Percentiles rank a stretch among this genome's conserved stretches.
These are phyloP conservation scores for Cheiracanthium punctorium DNA, from an alignment of 2,888 invertebrate species.

Conservation along the genomic window DNA sequence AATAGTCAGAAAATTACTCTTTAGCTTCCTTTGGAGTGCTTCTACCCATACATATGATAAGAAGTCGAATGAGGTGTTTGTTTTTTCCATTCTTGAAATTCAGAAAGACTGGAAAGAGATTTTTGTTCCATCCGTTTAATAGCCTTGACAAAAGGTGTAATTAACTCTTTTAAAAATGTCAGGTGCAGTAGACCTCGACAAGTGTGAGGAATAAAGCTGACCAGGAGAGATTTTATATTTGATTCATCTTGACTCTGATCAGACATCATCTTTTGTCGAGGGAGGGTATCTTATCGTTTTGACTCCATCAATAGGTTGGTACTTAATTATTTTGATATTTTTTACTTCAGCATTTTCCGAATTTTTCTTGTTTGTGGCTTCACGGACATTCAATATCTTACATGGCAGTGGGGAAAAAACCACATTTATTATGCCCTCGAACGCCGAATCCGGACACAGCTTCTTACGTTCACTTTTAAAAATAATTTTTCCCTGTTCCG, in stretches of 20 bases:
- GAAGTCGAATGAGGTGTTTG: conserved; percentile 92
- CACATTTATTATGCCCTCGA: conserved; percentile 94
- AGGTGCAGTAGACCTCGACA: conserved; percentile 94
- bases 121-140: conserved; percentile 86
- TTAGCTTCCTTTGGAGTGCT: conserved; percentile 98
- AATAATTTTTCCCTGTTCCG: no score
- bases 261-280: conserved; percentile 99
- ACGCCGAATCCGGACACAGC: conserved; percentile 97
- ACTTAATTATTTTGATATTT: conserved; percentile 95
- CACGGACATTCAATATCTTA: conserved; percentile 97
- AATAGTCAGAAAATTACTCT: no score
- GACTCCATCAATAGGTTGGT: conserved; percentile 87
- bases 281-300: conserved; percentile 93
- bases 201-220: conserved; percentile 98
- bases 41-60: conserved; percentile 99
- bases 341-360: conserved; percentile 98
- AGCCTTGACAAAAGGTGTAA: conserved; percentile 97
- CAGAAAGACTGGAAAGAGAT: conserved; percentile 96
- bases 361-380: conserved; percentile 96
- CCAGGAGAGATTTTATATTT: conserved; percentile 97
- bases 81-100: conserved; percentile 97
- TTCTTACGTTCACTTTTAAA: no score
- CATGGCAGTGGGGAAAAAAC: conserved; percentile 97
- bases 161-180: conserved; percentile 98
- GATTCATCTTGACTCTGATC: conserved; percentile 99